These are phyloP conservation scores for Drosophila cardini DNA, from an alignment of 1,140 invertebrate species.

Conservation along the genomic window DNA sequence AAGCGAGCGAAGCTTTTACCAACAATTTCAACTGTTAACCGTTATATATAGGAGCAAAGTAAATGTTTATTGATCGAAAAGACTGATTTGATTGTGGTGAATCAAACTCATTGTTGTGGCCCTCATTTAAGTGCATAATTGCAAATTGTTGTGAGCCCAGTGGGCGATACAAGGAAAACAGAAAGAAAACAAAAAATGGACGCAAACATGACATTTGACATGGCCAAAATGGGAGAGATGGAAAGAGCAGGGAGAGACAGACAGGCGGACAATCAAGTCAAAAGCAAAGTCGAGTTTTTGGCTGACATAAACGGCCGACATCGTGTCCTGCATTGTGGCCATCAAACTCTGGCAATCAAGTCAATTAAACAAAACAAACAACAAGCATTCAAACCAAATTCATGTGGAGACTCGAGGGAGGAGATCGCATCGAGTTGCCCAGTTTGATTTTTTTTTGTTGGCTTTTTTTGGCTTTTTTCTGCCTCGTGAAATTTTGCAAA, in stretches of 20 bases:
- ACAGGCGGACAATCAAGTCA: conserved; percentile 3
- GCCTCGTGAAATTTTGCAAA: conserved; percentile 56
- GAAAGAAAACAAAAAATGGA: conserved; percentile 36
- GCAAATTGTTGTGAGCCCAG: conserved; percentile 10
- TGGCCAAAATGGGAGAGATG: conserved; percentile 19
- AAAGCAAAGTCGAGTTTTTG: conserved; percentile 10
- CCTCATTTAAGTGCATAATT: conserved; percentile 48
- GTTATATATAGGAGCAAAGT: conserved; percentile 11
- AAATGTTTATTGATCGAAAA: conserved; percentile 22
- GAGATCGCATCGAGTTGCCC: conserved; percentile 44
- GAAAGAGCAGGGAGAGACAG: neutral
- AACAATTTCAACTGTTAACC: conserved; percentile 1
- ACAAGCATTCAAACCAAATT: conserved; percentile 31
- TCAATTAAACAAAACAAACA: conserved; percentile 83
- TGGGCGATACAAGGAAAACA: conserved; percentile 29
- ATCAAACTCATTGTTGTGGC: conserved; percentile 68
- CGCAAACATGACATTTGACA: conserved; percentile 71
- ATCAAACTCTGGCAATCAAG: conserved; percentile 76
- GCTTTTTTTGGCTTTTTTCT: too few relatives aligned
- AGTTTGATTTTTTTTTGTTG: too few relatives aligned
- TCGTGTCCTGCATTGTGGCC: conserved; percentile 60
- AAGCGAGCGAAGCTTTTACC: conserved; percentile 32
- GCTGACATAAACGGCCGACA: conserved; percentile 51
- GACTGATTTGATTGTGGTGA: conserved; percentile 31
- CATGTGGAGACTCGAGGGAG: neutral